phyloP scores from a whole-genome alignment of 2,797 vertebrate species.

The Acanthiza pusilla region DNA sequence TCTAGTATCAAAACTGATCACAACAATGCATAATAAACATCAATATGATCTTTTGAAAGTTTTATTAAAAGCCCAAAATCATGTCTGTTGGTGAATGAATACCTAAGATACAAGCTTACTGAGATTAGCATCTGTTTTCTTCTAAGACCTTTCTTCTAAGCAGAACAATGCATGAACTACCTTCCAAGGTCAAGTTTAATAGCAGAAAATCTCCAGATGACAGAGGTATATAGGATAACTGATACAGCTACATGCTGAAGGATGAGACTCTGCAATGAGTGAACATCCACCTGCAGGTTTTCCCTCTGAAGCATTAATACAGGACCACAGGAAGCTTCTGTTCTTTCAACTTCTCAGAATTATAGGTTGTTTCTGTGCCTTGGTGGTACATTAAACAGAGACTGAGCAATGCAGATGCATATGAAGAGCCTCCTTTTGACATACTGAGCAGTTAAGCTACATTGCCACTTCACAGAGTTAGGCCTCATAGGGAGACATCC shows the following conservation, averaged over 20 bases:
- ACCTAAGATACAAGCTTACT: background rate
- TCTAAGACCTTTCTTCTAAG: slow-evolving; percentile 18
- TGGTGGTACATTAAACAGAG: slow-evolving; percentile 9
- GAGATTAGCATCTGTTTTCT: slow-evolving; percentile 30
- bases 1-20: background rate
- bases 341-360: slow-evolving; percentile 51
- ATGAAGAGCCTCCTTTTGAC: background rate
- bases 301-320: slow-evolving; percentile 28
- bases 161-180: background rate
- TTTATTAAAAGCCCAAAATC: slow-evolving; percentile 6
- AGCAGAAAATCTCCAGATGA: slow-evolving; percentile 48
- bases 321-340: slow-evolving; percentile 47
- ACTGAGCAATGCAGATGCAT: slow-evolving; percentile 6
- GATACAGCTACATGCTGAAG: slow-evolving; percentile 19
- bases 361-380: background rate
- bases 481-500: background rate
- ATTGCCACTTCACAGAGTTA: background rate
- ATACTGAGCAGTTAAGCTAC: slow-evolving; percentile 20
- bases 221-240: slow-evolving; percentile 39
- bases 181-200: slow-evolving; percentile 59
- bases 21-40: background rate
- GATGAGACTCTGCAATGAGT: slow-evolving; percentile 43
- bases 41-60: background rate
- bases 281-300: slow-evolving; percentile 51
- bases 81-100: background rate